Percentiles rank a stretch among this genome's conserved stretches.
phyloP scores from a whole-genome alignment of 2,113 vertebrate species.

The Thryonomys swinderianus region DNA sequence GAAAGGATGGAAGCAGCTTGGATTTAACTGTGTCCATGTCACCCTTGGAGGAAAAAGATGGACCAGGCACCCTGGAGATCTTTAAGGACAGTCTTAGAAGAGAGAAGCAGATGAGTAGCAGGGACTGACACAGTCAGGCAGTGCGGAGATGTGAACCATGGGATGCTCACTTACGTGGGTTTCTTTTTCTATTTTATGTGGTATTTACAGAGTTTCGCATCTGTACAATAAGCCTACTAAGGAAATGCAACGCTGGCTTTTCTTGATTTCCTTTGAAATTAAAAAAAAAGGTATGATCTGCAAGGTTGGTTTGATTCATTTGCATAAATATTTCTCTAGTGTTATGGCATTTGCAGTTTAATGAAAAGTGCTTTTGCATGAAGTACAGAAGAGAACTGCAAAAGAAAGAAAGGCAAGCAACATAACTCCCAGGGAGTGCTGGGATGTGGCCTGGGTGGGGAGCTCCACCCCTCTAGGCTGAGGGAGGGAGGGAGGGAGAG shows the following conservation, averaged over 20 bases:
- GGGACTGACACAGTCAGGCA: background rate
- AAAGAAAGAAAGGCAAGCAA: background rate
- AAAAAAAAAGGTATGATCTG: background rate
- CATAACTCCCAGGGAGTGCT: fast-evolving
- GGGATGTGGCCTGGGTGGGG: background rate
- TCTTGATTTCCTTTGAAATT: background rate
- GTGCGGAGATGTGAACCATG: background rate
- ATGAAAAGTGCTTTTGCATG: background rate
- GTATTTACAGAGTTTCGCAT: background rate
- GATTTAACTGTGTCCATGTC: slow-evolving; percentile 51
- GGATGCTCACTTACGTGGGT: background rate
- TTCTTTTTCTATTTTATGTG: background rate
- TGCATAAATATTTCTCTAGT: background rate
- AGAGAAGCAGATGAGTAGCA: background rate
- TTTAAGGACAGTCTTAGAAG: background rate
- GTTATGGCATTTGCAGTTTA: background rate
- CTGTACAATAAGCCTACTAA: background rate
- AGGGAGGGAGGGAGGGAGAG: fast-evolving
- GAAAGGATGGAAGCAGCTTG: slow-evolving; percentile 45
- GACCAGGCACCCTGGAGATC: background rate
- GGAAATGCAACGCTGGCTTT: background rate
- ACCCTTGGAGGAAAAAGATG: slow-evolving; percentile 19
- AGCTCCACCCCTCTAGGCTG: fast-evolving
- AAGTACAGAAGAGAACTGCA: background rate
- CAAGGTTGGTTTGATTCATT: background rate